Evolutionary conservation across 2,797 vertebrate species (phyloP), one percentile per base, ranked within the genome.

Genomic region (Lepilemur ruficaudatus): DNA sequence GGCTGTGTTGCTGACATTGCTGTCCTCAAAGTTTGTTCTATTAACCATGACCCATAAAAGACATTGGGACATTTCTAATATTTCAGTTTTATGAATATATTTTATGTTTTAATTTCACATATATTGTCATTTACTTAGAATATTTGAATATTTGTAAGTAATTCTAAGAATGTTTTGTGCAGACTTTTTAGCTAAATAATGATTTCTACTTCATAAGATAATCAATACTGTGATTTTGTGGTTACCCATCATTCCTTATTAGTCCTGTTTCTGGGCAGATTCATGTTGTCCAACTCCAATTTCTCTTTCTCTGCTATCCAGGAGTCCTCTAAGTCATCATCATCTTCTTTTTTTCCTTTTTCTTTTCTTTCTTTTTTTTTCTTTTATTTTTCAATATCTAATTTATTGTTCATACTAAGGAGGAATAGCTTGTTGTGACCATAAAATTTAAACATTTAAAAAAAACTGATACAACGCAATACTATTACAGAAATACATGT

Each of bases 401-500:
- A 89, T 43, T 89, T 82, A 67, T 75, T 88, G 91, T 78, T 93
- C 61, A 95, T 11, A 73, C 35, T 48, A 35, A 95, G 23, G 48
- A 94, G 50, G 28, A 81, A 73, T 4, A 81, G 41, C 73, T 75
- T 81, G 17, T 73, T 87, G 32, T 70, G 69, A 57, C 52, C 86
- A 79, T n/a, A 93, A 85, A 81, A 55, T 89, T 43, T 82, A 94
- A 85, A 81, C 69, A 89, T 69, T 73, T 35, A 85, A 70, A 92
- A 90, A 38, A 91, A 93, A 48, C 2, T 25, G 63, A 46, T 63
- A 41, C 18, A 52, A 93, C 41, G 95, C 35, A 87, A 25, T 28
- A 82, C 41, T 52, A 79, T 57, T 38, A 87, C 17, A 90, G 87
- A 87, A 84, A 82, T 25, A 72, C 22, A 95, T 4, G 18, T 2